phyloP scores from a whole-genome alignment of 2,888 invertebrate species.

The Chesias legatella region DNA sequence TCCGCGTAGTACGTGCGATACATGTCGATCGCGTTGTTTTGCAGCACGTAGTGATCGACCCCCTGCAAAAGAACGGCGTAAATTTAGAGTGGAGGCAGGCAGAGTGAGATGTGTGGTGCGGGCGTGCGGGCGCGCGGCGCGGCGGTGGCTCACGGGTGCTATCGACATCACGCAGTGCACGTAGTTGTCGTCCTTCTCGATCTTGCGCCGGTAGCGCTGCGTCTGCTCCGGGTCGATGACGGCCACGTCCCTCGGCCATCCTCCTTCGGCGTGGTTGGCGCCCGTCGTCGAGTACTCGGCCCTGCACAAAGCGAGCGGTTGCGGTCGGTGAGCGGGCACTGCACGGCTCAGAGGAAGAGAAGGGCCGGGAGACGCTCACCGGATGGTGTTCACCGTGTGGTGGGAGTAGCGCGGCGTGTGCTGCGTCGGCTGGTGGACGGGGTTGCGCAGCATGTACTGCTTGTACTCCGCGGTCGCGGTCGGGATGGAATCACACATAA shows the following conservation, averaged over 20 bases:
- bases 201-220: conserved; percentile 86
- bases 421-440: conserved; percentile 69
- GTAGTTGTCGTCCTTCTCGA: conserved; percentile 89
- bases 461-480: conserved; percentile 48
- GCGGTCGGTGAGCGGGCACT: neutral
- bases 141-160: conserved; percentile 43
- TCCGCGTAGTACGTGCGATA: conserved; percentile 93
- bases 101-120: too few relatives aligned
- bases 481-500: conserved; percentile 53
- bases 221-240: conserved; percentile 84
- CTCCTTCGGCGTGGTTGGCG: conserved; percentile 87
- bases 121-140: neutral
- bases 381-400: conserved; percentile 79
- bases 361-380: conserved; percentile 35
- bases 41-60: conserved; percentile 90
- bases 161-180: conserved; percentile 82
- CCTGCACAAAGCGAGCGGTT: neutral
- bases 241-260: conserved; percentile 86
- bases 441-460: conserved; percentile 71
- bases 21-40: conserved; percentile 96
- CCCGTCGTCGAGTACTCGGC: conserved; percentile 61
- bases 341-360: too few relatives aligned
- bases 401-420: conserved; percentile 57
- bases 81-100: too few relatives aligned
- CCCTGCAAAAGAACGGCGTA: too few relatives aligned